These are phyloP conservation scores for Rhabdomys dilectus DNA, from an alignment of 2,113 vertebrate genomes.

Conservation along the genomic window DNA sequence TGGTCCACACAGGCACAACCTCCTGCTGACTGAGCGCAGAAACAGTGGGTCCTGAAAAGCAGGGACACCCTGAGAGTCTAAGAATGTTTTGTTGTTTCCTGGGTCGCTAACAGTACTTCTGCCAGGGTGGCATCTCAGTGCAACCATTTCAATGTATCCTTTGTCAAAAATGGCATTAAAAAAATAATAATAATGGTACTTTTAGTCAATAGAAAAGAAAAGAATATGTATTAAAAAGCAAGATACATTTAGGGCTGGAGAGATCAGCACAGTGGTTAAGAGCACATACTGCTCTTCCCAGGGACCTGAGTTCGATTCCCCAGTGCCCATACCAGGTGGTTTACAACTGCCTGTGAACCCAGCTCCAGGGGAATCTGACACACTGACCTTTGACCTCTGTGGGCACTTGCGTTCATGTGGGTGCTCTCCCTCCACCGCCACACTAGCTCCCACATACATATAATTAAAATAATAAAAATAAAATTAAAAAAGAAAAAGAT, in stretches of 20 bases:
- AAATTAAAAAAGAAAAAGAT: background rate
- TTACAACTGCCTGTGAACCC: background rate
- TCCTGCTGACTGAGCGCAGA: background rate
- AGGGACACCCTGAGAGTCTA: background rate
- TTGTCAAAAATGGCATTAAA: slow-evolving; percentile 4
- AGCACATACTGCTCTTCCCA: background rate
- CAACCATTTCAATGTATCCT: background rate
- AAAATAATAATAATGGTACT: no score
- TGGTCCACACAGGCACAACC: background rate
- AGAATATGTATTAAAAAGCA: background rate
- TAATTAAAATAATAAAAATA: background rate
- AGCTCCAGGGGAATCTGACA: background rate
- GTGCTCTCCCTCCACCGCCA: no score
- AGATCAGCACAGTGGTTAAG: background rate
- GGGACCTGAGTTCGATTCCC: background rate
- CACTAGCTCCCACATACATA: no score
- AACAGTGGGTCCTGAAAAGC: background rate
- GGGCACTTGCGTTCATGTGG: background rate
- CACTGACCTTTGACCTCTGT: background rate
- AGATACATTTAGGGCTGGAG: background rate
- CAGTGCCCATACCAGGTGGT: background rate
- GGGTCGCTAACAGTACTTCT: background rate
- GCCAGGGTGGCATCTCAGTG: background rate
- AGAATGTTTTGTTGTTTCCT: background rate
- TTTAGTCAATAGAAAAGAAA: slow-evolving; percentile 31